Evolutionary conservation across 2,888 invertebrate species (phyloP), one percentile per base, ranked within the genome.

Genomic region (Abrostola triplasia): DNA sequence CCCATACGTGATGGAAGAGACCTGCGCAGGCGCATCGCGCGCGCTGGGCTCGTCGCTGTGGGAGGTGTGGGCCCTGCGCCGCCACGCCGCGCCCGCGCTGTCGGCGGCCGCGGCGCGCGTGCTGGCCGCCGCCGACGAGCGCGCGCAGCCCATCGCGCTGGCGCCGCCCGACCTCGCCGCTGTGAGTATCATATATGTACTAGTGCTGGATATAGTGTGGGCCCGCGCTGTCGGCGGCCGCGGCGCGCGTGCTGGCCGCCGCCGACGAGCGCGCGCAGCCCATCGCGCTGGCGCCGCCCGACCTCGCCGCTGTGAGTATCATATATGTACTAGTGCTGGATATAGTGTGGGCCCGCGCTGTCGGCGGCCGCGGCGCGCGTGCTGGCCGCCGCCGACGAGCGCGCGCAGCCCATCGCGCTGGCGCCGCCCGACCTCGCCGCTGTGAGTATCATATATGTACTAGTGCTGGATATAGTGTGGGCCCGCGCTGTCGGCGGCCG

Each of bases 1-100:
- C 94, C 99, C 99, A 0, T 99, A 97, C 92, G 95, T 97, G 70
- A 96, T 97, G 95, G 96, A 97, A 66, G 98, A 98, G 92, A 90
- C 96, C 6, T 97, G 98, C 87, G 98, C 98, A 0, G 88, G 95
- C 1, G 96, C 97, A 81, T 97, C 98, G 8, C 96, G 96, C 76
- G 99, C 99, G 0, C 93, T 98, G 6, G 96, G 97, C 69, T 98
- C 99, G 84, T 98, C 98, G 53, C 95, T 99, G 60, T 99, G 99
- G 99, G 99, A 99, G 95, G 95, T 98, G 67, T 95, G 96, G 78
- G 96, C 97, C 10, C 93, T 99, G 70, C 83, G 85, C n/a, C 79
- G 88, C 0, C 90, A 90, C 87, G 82, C 76, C 70, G 77, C 81
- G 77, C 97, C 98, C 5, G 95, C 95, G 66, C 96, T 98, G 8